A percentile compares a stretch with the other conserved stretches of the same genome.
Evolutionary conservation across 2,888 invertebrate species (phyloP).

Genomic region (Conistra vaccinii): DNA sequence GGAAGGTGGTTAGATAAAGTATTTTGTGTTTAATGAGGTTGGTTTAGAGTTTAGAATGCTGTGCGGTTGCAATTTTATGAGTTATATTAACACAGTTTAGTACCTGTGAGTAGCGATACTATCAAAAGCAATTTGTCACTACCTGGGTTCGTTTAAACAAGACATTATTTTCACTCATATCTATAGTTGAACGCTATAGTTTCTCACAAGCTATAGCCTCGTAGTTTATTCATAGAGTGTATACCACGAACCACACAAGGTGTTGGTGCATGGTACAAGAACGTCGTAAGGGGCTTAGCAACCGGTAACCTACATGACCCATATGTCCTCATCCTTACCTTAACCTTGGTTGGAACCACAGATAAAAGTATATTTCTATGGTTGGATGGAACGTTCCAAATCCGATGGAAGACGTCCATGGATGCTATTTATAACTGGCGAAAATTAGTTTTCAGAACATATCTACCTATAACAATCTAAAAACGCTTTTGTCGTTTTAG

Average conservation of each 20-base stretch:
- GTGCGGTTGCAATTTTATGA: conserved; percentile 12
- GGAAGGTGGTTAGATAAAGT: conserved; percentile 1
- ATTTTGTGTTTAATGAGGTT: conserved; percentile 32
- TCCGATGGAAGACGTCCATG: background rate
- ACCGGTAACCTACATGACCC: background rate
- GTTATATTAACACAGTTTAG: conserved; percentile 28
- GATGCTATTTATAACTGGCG: conserved; percentile 30
- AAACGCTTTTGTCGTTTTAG: background rate
- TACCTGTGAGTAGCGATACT: conserved; percentile 18
- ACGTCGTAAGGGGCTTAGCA: background rate
- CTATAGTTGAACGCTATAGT: background rate
- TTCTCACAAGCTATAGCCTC: background rate
- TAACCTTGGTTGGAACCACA: background rate
- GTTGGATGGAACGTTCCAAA: background rate
- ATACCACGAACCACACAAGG: background rate
- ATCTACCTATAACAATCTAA: conserved; percentile 1
- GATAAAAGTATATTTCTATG: background rate
- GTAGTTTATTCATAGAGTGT: background rate
- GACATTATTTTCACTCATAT: background rate
- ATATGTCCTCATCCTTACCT: background rate
- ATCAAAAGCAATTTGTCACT: conserved; percentile 27
- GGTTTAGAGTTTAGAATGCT: conserved; percentile 51
- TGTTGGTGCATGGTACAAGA: background rate
- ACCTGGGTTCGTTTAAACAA: background rate
- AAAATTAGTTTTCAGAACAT: conserved; percentile 16